Evolutionary conservation across 35 echinoderm and acorn worm genomes (phyloP).

Genomic region (Anneissia japonica): DNA sequence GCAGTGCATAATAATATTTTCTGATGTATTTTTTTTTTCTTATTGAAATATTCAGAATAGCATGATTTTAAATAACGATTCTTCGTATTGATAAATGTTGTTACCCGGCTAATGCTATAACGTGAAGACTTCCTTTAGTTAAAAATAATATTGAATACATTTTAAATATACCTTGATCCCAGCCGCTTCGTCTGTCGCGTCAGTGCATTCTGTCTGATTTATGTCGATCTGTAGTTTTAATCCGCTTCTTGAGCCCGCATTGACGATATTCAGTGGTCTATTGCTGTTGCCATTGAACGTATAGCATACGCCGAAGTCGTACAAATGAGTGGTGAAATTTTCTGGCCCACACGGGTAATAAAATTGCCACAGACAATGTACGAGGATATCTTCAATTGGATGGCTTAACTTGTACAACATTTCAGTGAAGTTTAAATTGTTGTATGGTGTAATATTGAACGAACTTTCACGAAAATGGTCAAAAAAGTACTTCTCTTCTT

Average conservation of each 20-base stretch:
- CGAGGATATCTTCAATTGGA: constrained; percentile 13
- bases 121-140: too few species aligned
- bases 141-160: too few species aligned
- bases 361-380: background rate
- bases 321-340: constrained; percentile 3
- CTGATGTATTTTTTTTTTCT: too few species aligned
- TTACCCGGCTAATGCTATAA: too few species aligned
- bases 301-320: constrained; percentile 20
- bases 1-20: too few species aligned
- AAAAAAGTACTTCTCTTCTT: background rate
- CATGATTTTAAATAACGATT: too few species aligned
- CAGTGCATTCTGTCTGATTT: background rate
- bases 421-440: background rate
- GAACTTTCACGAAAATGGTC: background rate
- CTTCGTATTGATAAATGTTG: too few species aligned
- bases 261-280: background rate
- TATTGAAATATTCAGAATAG: too few species aligned
- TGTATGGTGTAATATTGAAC: background rate
- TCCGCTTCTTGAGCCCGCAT: background rate
- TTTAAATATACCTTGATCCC: background rate
- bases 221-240: background rate
- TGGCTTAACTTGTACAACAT: background rate
- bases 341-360: background rate
- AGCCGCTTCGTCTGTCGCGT: background rate
- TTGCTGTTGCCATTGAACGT: background rate